phyloP scores from a whole-genome alignment of 2,797 vertebrate species.

The Rachycentron canadum region DNA sequence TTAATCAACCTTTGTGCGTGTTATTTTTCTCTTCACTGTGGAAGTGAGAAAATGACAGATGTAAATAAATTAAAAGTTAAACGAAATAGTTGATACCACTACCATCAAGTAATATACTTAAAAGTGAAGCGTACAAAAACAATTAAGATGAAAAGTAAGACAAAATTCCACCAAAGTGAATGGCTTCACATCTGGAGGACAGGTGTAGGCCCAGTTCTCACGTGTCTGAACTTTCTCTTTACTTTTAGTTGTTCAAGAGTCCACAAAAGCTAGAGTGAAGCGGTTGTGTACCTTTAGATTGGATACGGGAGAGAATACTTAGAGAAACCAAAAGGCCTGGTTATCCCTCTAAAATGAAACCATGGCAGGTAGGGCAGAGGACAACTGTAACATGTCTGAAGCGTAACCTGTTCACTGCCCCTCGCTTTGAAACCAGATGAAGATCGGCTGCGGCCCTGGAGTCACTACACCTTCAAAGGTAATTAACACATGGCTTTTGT shows the following conservation, averaged over 20 bases:
- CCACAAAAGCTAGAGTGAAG: slow-evolving; percentile 60
- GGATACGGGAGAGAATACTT: slow-evolving; percentile 35
- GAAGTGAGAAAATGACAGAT: slow-evolving; percentile 6
- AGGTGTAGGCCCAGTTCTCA: slow-evolving; percentile 72
- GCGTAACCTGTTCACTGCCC: slow-evolving; percentile 79
- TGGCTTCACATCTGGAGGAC: slow-evolving; percentile 79
- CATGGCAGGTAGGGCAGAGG: slow-evolving; percentile 61
- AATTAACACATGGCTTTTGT: slow-evolving; percentile 90
- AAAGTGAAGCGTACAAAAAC: slow-evolving; percentile 45
- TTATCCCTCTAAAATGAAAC: slow-evolving; percentile 62
- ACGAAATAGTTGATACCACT: background rate
- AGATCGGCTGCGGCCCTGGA: slow-evolving; percentile 81
- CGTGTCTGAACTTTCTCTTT: slow-evolving; percentile 68
- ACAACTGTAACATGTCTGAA: slow-evolving; percentile 80
- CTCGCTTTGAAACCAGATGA: slow-evolving; percentile 85
- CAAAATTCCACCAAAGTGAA: slow-evolving; percentile 66
- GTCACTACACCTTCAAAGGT: slow-evolving; percentile 88
- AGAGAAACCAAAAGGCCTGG: slow-evolving; percentile 24
- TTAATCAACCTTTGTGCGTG: slow-evolving; percentile 28
- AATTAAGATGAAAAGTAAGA: slow-evolving; percentile 63
- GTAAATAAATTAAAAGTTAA: slow-evolving; percentile 21
- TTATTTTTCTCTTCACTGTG: slow-evolving; percentile 21
- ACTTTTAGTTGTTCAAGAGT: slow-evolving; percentile 71
- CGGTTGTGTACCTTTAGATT: slow-evolving; percentile 47
- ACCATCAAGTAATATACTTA: slow-evolving; percentile 15